Evolutionary conservation across 2,888 invertebrate genomes (phyloP).

Genomic region (Sisyra nigra): DNA sequence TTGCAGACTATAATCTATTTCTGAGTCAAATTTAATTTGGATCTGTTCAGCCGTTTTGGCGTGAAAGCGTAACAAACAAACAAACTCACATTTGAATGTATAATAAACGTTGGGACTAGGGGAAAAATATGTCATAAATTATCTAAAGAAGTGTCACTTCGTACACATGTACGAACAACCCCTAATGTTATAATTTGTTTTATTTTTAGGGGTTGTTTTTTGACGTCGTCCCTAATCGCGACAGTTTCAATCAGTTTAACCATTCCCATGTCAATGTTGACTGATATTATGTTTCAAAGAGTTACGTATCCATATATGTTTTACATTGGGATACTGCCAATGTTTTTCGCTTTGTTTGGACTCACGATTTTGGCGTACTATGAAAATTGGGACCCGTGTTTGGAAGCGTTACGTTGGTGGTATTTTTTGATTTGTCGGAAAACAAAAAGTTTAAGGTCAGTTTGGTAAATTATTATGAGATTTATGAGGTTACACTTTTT

Average conservation of each 20-base stretch:
- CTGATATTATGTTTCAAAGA: conserved; percentile 58
- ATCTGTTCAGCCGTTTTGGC: no score
- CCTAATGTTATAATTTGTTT: background rate
- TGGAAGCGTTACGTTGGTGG: conserved; percentile 34
- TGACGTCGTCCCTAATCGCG: conserved; percentile 82
- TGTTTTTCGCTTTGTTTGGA: conserved; percentile 57
- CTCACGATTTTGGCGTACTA: conserved; percentile 55
- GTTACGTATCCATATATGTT: conserved; percentile 52
- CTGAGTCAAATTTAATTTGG: no score
- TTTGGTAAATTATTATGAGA: conserved; percentile 5
- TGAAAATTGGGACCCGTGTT: conserved; percentile 69
- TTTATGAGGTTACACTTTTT: background rate
- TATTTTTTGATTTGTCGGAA: conserved; percentile 31
- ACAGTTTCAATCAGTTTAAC: conserved; percentile 73
- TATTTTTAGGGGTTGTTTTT: conserved; percentile 70
- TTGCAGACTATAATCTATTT: no score
- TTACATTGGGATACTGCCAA: conserved; percentile 62
- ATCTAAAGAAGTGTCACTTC: no score
- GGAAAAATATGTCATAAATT: no score
- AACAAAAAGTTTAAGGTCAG: conserved; percentile 32
- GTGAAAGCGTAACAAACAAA: no score
- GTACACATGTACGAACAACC: no score
- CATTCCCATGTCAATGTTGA: conserved; percentile 78
- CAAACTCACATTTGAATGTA: no score
- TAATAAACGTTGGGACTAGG: no score